These are phyloP conservation scores for Chirona hameri DNA, from an alignment of 2,888 invertebrate species.

Conservation along the genomic window DNA sequence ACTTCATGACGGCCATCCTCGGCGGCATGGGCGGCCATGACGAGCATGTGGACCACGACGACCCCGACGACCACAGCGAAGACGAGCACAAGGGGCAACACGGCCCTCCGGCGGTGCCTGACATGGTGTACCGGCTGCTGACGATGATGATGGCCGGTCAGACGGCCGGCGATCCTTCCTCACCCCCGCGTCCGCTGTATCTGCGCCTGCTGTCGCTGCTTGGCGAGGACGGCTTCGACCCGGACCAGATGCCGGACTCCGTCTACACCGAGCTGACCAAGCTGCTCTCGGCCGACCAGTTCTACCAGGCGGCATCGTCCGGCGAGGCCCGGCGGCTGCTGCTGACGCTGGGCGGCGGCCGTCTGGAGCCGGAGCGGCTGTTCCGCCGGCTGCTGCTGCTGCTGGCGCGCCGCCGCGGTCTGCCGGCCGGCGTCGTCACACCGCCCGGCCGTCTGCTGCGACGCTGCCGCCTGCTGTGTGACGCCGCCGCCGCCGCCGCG, in stretches of 20 bases:
- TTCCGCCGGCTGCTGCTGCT: neutral
- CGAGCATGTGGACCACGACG: too few species aligned
- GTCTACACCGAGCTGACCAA: neutral
- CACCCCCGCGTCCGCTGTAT: neutral
- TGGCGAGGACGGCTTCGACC: neutral
- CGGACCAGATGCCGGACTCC: neutral
- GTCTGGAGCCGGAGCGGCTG: neutral
- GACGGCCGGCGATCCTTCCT: neutral
- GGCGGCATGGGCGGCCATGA: too few species aligned
- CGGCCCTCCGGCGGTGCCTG: neutral
- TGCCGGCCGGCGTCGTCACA: neutral
- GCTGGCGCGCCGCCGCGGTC: conserved; percentile 1
- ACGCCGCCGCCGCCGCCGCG: neutral
- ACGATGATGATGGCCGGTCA: neutral
- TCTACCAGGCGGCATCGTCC: neutral
- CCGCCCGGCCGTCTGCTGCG: neutral
- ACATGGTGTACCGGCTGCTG: neutral
- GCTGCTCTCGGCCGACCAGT: neutral
- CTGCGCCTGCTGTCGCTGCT: neutral
- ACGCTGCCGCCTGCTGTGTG: neutral
- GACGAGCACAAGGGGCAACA: too few species aligned
- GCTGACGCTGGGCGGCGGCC: neutral
- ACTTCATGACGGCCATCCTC: too few species aligned
- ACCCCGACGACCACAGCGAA: too few species aligned
- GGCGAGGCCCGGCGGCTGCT: neutral